A percentile compares a stretch with the other conserved stretches of the same genome.
phyloP scores from a whole-genome alignment of 2,113 vertebrate species.

The Sphaerodactylus townsendi region DNA sequence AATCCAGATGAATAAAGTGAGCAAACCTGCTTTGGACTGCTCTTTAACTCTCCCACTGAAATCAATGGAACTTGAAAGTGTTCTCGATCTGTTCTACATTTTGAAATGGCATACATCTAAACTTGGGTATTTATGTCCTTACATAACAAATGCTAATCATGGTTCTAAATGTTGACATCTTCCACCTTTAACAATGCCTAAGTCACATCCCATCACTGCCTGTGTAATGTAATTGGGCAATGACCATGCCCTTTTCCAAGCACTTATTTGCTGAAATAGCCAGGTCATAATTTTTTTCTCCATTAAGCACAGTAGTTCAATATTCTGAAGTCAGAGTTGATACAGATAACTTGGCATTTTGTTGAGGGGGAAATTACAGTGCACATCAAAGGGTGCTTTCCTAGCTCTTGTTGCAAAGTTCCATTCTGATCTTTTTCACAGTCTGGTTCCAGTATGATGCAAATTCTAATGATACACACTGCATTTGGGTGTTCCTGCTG shows the following conservation, averaged over 20 bases:
- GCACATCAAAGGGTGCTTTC: conserved; percentile 12
- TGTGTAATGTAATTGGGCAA: not conserved
- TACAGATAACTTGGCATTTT: not conserved
- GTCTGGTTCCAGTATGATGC: conserved; percentile 21
- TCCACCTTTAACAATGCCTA: not conserved
- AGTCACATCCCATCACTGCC: not conserved
- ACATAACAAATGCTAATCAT: not conserved
- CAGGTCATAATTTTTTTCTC: not conserved
- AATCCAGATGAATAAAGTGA: too few relatives aligned
- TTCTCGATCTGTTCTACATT: not conserved
- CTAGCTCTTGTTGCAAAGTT: not conserved
- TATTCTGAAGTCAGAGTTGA: conserved; percentile 27
- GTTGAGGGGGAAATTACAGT: conserved; percentile 23
- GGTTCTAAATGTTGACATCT: not conserved
- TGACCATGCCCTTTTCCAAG: not conserved
- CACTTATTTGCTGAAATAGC: not conserved
- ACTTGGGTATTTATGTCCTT: not conserved
- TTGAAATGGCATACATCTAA: too few relatives aligned
- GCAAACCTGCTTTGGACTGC: too few relatives aligned
- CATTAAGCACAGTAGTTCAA: not conserved
- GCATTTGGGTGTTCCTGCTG: conserved; percentile 25
- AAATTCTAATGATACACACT: conserved; percentile 33
- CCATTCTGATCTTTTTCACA: conserved; percentile 35
- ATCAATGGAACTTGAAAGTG: not conserved
- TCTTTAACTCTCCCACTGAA: not conserved